Base-by-base conservation (phyloP, 2,113 vertebrate species). In the Cygnus atratus region DNA sequence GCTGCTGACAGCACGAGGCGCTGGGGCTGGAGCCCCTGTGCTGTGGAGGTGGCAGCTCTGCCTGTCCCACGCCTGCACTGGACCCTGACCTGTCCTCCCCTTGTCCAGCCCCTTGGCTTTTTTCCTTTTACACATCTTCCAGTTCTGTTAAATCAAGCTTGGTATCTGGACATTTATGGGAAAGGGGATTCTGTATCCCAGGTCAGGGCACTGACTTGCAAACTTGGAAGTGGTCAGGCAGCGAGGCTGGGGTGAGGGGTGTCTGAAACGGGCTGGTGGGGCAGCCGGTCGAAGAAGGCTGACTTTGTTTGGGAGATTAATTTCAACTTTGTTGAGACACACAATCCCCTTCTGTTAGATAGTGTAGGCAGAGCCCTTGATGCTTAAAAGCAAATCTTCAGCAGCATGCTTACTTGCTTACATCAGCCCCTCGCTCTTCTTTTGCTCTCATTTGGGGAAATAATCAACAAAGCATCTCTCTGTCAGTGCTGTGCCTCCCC, bases 401-500 rank as follows among this genome's bases (percentile, higher is more conserved):
- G 67, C 95, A 91, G 96, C 97, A 96, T 98, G 97, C 97, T 98
- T 97, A 5, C 95, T 96, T 61, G 84, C 97, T 98, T 96, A 98
- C 97, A 97, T 98, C 98, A 98, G 97, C 92, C 96, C 84, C 71
- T 91, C 74, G 84, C 92, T 95, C 28, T 3, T 79, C 91, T 87
- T 97, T 95, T 92, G 62, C 61, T 96, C 94, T 97, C 54, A 5
- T 96, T 95, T 92, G 77, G 62, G 74, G 65, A 93, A 97, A 98
- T 97, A 98, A 98, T 97, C 52, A 96, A 98, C 98, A 98, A 98
- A 98, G 98, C 67, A 13, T 29, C 55, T 94, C 96, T 95, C 92
- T 98, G 98, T 98, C 97, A 18, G 52, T 59, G 62, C 77, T 76
- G 76, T 2, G 4, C 0, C 15, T n/a, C 1, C 72, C 44, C 41